Base-by-base conservation (phyloP, 2,797 vertebrate species). In the Sebastes iracundus region DNA sequence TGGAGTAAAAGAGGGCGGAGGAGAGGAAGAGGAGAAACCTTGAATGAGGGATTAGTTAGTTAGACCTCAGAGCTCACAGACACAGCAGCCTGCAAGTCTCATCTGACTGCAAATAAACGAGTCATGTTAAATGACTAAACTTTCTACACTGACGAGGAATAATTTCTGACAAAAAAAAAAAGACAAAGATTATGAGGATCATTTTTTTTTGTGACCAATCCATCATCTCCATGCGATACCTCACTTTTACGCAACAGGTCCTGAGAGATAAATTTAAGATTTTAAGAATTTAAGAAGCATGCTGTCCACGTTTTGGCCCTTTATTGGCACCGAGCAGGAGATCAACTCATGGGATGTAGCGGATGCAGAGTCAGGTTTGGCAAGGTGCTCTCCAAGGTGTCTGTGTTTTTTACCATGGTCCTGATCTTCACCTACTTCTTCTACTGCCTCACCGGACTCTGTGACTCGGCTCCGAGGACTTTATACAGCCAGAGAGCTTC, bases 321-420 rank as follows among this genome's bases (percentile, higher is more conserved):
- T 90, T 6, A 16, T 42, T 85, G 84, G 71, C 83, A 83, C 63
- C 73, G 84, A 88, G 90, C 91, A 92, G 93, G 92, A 93, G 84
- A 90, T 92, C 91, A 88, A 93, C 95, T 95, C 94, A 97, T 97
- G 97, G 97, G 97, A 97, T 96, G 96, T 96, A 95, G 97, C 87
- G 92, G 96, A 63, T 95, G 94, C 94, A 96, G 90, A 95, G 92
- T 94, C 88, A 94, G 95, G 90, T 86, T 94, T 80, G 95, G 92
- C 52, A 94, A 94, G 88, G 94, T 87, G 86, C 94, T 91, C 74
- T 93, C 94, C 87, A 96, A 90, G 77, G 94, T 89, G 75, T 94
- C 94, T 12, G 89, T 97, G 81, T 92, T 95, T 64, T 91, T 96
- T 75, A 92, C 94, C 91, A 96, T 95, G 94, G 84, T 97, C 87